These are phyloP conservation scores for Trichacis sp. DNA, from an alignment of 2,888 invertebrate species.

Conservation along the genomic window DNA sequence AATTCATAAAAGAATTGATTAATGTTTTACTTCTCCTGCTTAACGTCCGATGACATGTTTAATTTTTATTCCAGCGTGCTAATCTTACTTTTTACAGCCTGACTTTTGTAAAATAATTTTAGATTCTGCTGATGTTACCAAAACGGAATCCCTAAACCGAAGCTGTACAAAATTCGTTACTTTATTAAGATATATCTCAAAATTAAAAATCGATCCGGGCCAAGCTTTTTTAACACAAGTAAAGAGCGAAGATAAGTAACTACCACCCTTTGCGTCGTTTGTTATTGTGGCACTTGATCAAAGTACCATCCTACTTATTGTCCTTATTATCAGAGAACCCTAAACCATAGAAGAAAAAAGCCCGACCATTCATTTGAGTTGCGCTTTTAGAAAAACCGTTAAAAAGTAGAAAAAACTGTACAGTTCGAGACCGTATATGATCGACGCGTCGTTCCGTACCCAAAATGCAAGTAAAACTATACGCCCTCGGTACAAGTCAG, in stretches of 20 bases:
- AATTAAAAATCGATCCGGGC: slow-evolving; percentile 58
- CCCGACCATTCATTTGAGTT: slow-evolving; percentile 39
- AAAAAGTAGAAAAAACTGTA: slow-evolving; percentile 38
- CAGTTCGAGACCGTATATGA: slow-evolving; percentile 41
- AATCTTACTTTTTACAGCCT: slow-evolving; percentile 39
- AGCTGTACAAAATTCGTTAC: not conserved
- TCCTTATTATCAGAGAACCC: slow-evolving; percentile 32
- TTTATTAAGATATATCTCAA: slow-evolving; percentile 11
- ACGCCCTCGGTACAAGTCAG: not conserved
- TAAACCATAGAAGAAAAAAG: slow-evolving; percentile 43
- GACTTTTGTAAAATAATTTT: slow-evolving; percentile 24
- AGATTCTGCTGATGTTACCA: slow-evolving; percentile 31
- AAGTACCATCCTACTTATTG: slow-evolving; percentile 23
- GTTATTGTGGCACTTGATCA: slow-evolving; percentile 31
- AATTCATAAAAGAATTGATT: too few species aligned
- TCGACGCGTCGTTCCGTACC: slow-evolving; percentile 43
- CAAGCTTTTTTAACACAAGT: slow-evolving; percentile 33
- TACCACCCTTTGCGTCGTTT: slow-evolving; percentile 52
- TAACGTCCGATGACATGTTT: too few species aligned
- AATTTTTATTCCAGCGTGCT: too few species aligned
- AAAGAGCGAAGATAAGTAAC: slow-evolving; percentile 50
- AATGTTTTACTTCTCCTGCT: too few species aligned
- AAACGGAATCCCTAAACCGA: slow-evolving; percentile 13
- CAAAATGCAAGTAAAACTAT: slow-evolving; percentile 28
- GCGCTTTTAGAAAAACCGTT: slow-evolving; percentile 36